Percentiles rank a stretch among this genome's conserved stretches.
Evolutionary conservation across 1,140 invertebrate species (phyloP).

Genomic region (Zaprionus lachaisei): DNA sequence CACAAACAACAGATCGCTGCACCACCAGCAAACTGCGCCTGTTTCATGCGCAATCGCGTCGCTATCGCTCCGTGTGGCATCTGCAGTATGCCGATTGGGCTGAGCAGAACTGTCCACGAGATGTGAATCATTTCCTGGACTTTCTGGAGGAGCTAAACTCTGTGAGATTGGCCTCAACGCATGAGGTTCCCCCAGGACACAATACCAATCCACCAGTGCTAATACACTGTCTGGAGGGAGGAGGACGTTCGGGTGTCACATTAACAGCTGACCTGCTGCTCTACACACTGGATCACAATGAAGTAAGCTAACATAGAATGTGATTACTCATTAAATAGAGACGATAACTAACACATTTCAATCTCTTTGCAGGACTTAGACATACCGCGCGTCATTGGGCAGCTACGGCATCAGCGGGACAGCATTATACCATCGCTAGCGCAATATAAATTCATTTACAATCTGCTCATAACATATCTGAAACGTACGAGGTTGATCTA

Average conservation of each 20-base stretch:
- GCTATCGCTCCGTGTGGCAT: constrained; percentile 91
- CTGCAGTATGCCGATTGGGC: constrained; percentile 92
- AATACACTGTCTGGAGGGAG: constrained; percentile 89
- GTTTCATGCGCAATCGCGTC: constrained; percentile 85
- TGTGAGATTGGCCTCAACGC: constrained; percentile 89
- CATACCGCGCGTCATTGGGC: constrained; percentile 90
- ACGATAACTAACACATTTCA: background rate
- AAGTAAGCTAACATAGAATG: constrained; percentile 86
- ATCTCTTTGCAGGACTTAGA: constrained; percentile 88
- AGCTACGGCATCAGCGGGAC: constrained; percentile 93
- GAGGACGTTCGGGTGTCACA: constrained; percentile 90
- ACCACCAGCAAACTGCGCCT: constrained; percentile 87
- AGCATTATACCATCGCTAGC: constrained; percentile 93
- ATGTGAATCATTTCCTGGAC: constrained; percentile 89
- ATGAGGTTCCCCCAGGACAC: constrained; percentile 88
- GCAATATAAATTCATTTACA: constrained; percentile 96
- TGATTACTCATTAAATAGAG: background rate
- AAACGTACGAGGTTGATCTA: constrained; percentile 94
- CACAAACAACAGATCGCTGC: constrained; percentile 87
- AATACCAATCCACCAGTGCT: constrained; percentile 90
- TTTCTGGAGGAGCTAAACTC: constrained; percentile 94
- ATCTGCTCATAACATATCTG: constrained; percentile 92
- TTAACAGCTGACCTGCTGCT: constrained; percentile 92
- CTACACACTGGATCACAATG: constrained; percentile 94
- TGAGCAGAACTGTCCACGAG: constrained; percentile 88